phyloP scores from a whole-genome alignment of 2,888 invertebrate genomes.

The Myopa testacea region DNA sequence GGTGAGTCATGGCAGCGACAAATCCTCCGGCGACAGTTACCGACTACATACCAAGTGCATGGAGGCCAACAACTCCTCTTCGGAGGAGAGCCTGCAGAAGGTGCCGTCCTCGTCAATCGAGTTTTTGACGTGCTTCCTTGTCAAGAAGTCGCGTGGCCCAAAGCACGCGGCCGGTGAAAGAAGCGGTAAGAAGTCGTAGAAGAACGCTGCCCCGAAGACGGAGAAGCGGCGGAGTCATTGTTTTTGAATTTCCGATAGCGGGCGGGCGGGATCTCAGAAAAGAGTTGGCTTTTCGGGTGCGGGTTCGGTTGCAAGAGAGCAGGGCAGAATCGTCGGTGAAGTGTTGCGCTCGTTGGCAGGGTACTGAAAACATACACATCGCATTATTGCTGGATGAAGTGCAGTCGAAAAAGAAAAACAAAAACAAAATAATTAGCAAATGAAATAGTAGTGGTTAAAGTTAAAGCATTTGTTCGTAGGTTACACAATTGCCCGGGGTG shows the following conservation, averaged over 20 bases:
- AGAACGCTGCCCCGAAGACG: slow-evolving; percentile 42
- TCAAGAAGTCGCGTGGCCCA: slow-evolving; percentile 62
- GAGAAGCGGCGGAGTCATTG: slow-evolving; percentile 20
- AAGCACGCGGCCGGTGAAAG: slow-evolving; percentile 46
- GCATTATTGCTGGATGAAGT: too few relatives aligned
- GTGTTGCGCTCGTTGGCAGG: slow-evolving; percentile 21
- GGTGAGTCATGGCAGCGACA: slow-evolving; percentile 16
- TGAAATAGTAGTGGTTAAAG: background rate
- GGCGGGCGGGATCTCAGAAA: background rate
- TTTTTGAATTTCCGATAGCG: slow-evolving; percentile 19
- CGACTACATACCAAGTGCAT: slow-evolving; percentile 52
- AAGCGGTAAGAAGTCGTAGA: slow-evolving; percentile 60
- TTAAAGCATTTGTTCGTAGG: slow-evolving; percentile 1
- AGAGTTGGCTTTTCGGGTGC: background rate
- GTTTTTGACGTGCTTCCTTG: slow-evolving; percentile 64
- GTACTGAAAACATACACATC: background rate
- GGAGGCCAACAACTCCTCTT: slow-evolving; percentile 56
- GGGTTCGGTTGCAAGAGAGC: background rate
- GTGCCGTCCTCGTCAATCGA: slow-evolving; percentile 63
- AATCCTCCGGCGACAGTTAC: slow-evolving; percentile 44
- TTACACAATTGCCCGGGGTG: background rate
- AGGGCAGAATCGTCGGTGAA: slow-evolving; percentile 3
- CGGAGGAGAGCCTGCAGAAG: slow-evolving; percentile 66
- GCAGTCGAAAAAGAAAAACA: background rate
- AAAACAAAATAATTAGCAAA: slow-evolving; percentile 2